These are phyloP conservation scores for Chitala chitala DNA, from an alignment of 2,113 vertebrate genomes.

Conservation along the genomic window DNA sequence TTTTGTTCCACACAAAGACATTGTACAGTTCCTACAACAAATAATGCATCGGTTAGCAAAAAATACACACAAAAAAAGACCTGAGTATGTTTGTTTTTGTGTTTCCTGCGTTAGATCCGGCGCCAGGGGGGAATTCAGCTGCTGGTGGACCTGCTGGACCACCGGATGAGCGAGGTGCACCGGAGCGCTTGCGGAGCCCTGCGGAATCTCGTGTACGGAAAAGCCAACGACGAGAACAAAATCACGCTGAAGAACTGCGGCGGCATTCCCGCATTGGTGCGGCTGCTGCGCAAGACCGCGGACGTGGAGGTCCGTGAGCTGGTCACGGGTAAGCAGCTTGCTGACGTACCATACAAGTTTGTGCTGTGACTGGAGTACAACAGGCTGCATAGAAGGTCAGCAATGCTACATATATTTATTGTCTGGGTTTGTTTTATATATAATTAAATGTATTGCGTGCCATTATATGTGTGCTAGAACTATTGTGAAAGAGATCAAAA, in stretches of 20 bases:
- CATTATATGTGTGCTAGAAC: neutral
- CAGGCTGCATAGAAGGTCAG: no score
- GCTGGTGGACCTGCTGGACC: conserved; percentile 91
- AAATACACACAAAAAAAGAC: no score
- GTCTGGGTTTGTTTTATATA: no score
- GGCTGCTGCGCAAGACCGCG: conserved; percentile 87
- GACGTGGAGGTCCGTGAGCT: conserved; percentile 96
- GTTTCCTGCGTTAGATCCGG: conserved; percentile 73
- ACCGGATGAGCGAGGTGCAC: conserved; percentile 96
- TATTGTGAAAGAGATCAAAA: no score
- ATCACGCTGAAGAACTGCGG: conserved; percentile 95
- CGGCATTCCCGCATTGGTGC: conserved; percentile 91
- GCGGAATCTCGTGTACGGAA: conserved; percentile 94
- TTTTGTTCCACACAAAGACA: no score
- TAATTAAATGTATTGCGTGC: no score
- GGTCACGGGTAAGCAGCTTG: conserved; percentile 82
- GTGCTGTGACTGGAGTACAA: no score
- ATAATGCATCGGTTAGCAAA: no score
- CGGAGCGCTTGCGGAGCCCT: conserved; percentile 94
- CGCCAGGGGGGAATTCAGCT: conserved; percentile 94
- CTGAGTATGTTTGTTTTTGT: neutral
- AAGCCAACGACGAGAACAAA: conserved; percentile 97
- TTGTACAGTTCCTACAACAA: no score
- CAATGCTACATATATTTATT: no score
- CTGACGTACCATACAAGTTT: no score